Evolutionary conservation across 2,113 vertebrate species (phyloP).

Genomic region (Sus scrofa): T2T-Sscrofa CM000826.6:63410001-63410500

Average conservation of each 20-base stretch:
- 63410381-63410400: background rate
- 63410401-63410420: background rate
- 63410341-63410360: background rate
- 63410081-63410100: background rate
- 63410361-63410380: background rate
- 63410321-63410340: background rate
- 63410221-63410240: background rate
- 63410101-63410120: too few species aligned
- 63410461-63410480: background rate
- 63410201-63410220: background rate
- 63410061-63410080: background rate
- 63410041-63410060: background rate
- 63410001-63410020: background rate
- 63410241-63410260: background rate
- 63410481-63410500: background rate
- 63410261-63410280: fast-evolving
- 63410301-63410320: background rate
- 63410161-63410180: too few species aligned
- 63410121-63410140: too few species aligned
- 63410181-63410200: background rate
- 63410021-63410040: background rate
- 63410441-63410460: background rate
- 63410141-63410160: background rate
- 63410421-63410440: background rate
- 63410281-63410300: fast-evolving